Evolutionary conservation across 1,140 invertebrate species (phyloP).

Genomic region (Heliconius congener): DNA sequence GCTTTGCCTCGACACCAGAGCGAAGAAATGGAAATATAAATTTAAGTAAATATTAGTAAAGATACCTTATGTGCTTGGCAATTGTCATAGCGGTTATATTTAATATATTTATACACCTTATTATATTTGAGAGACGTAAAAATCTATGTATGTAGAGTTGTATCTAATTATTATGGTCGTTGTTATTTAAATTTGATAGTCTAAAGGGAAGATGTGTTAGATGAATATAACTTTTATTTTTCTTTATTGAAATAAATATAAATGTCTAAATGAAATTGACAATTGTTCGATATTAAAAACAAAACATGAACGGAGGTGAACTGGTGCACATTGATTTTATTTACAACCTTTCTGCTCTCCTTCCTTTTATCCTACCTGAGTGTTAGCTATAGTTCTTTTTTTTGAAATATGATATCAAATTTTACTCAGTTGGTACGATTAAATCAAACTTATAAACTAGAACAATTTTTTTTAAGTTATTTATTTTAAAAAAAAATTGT

Average conservation of each 20-base stretch:
- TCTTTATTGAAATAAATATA: slow-evolving; percentile 52
- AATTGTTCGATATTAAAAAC: slow-evolving; percentile 60
- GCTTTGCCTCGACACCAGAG: too few relatives aligned
- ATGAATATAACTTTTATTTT: slow-evolving; percentile 59
- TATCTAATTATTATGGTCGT: slow-evolving; percentile 52
- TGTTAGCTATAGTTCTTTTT: slow-evolving; percentile 44
- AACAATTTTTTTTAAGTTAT: too few relatives aligned
- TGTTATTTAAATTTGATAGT: slow-evolving; percentile 68
- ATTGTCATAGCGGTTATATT: slow-evolving; percentile 39
- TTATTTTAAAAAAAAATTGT: too few relatives aligned
- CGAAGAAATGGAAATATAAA: too few relatives aligned
- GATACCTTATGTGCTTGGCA: slow-evolving; percentile 31
- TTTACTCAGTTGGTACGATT: too few relatives aligned
- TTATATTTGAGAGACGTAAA: slow-evolving; percentile 59
- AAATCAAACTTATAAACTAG: too few relatives aligned
- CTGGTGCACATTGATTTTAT: slow-evolving; percentile 73
- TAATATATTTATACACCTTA: slow-evolving; percentile 24
- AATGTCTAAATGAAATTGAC: slow-evolving; percentile 53
- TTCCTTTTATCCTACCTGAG: slow-evolving; percentile 35
- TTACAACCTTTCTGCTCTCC: slow-evolving; percentile 43
- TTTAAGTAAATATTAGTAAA: background rate
- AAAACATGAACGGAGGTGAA: slow-evolving; percentile 59
- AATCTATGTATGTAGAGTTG: slow-evolving; percentile 48
- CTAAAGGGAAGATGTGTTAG: slow-evolving; percentile 59
- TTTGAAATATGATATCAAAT: background rate